Percentiles rank a stretch among this genome's conserved stretches.
Conservation (phyloP, 2,797 vertebrate genomes). For the Dallia pectoralis region DNA sequence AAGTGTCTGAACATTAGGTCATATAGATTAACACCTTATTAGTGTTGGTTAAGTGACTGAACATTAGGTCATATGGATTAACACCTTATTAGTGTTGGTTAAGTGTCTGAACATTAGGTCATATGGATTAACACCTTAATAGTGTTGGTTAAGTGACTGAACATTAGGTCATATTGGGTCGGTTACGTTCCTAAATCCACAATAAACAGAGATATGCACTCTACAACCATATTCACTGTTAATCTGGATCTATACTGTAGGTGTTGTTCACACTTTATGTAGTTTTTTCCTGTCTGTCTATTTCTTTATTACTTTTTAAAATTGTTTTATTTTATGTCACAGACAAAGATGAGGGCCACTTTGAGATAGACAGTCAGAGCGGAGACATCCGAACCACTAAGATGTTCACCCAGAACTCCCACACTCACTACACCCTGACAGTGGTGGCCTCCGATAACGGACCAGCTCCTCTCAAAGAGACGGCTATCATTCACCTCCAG, state of each 20-base stretch:
- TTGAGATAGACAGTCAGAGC: conserved; percentile 81
- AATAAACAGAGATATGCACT: not conserved
- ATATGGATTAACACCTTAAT: too few relatives aligned
- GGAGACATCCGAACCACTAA: conserved; percentile 82
- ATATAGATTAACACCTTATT: too few relatives aligned
- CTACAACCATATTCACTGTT: not conserved
- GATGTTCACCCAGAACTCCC: conserved; percentile 63
- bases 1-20: too few relatives aligned
- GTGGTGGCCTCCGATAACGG: conserved; percentile 82
- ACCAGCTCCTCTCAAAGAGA: conserved; percentile 70
- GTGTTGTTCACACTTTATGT: not conserved
- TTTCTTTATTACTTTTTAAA: not conserved
- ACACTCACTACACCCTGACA: conserved; percentile 71
- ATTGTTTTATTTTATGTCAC: conserved; percentile 24
- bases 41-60: too few relatives aligned
- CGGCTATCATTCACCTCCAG: conserved; percentile 79
- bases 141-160: too few relatives aligned
- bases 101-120: too few relatives aligned
- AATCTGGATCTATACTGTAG: not conserved
- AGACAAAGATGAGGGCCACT: conserved; percentile 68
- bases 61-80: too few relatives aligned
- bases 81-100: too few relatives aligned
- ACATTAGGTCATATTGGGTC: too few relatives aligned
- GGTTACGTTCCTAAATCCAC: not conserved
- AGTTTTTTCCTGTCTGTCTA: not conserved